These are phyloP conservation scores for Elgaria multicarinata DNA, from an alignment of 2,113 vertebrate genomes.

Conservation along the genomic window DNA sequence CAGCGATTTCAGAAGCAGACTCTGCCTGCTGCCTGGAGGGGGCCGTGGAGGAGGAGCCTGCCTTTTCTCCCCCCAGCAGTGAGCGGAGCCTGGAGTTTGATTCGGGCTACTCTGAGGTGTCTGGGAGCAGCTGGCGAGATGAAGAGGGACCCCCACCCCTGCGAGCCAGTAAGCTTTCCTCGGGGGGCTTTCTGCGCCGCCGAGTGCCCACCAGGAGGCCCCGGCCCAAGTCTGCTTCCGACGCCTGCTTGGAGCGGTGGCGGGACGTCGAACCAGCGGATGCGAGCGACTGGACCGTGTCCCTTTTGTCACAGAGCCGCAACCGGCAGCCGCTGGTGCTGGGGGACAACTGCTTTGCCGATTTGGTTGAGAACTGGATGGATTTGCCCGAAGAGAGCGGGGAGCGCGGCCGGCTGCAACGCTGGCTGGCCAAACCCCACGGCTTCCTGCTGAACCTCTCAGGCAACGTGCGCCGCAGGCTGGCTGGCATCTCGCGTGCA, in stretches of 20 bases:
- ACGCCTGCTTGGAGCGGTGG: conserved; percentile 94
- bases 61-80: conserved; percentile 79
- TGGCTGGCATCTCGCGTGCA: conserved; percentile 84
- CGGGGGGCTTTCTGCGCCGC: conserved; percentile 79
- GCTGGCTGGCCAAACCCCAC: conserved; percentile 84
- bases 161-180: conserved; percentile 80
- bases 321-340: conserved; percentile 94
- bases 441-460: conserved; percentile 92
- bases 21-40: conserved; percentile 89
- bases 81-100: conserved; percentile 92
- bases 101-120: conserved; percentile 93
- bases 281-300: conserved; percentile 89
- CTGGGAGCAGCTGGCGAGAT: conserved; percentile 85
- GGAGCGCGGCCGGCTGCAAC: conserved; percentile 76
- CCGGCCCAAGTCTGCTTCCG: conserved; percentile 94
- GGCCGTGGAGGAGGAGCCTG: conserved; percentile 79
- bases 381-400: conserved; percentile 89
- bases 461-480: conserved; percentile 82
- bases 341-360: conserved; percentile 97
- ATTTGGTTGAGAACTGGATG: conserved; percentile 99
- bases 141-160: conserved; percentile 79
- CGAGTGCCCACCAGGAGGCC: conserved; percentile 71
- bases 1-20: conserved; percentile 84
- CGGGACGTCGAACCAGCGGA: conserved; percentile 85
- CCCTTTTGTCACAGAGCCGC: conserved; percentile 89